A percentile compares a stretch with the other conserved stretches of the same genome.
Conservation (phyloP, 2,797 vertebrate species). For the Arvicola amphibius region DNA sequence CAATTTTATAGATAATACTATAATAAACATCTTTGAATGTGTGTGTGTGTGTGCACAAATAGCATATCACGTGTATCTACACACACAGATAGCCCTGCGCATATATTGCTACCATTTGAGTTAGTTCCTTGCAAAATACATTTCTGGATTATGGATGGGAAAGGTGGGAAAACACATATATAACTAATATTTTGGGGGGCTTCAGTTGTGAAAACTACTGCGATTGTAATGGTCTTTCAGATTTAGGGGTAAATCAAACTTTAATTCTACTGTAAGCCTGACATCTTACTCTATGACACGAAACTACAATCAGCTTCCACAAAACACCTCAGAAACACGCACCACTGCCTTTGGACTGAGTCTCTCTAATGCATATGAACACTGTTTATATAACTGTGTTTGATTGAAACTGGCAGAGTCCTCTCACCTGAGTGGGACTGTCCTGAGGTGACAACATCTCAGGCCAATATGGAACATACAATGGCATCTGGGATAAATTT, state of each 20-base stretch:
- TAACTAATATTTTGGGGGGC: neutral
- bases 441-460: constrained; percentile 1
- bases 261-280: neutral
- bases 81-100: neutral
- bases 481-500: neutral
- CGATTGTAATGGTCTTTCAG: neutral
- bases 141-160: constrained; percentile 26
- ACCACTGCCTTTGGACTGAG: neutral
- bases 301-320: neutral
- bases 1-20: no score
- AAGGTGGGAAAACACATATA: neutral
- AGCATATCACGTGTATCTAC: neutral
- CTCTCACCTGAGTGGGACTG: neutral
- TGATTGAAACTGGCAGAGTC: constrained; percentile 4
- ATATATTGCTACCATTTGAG: neutral
- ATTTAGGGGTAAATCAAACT: neutral
- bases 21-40: neutral
- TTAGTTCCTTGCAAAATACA: neutral
- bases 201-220: neutral
- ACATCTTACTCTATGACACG: neutral
- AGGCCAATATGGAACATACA: neutral
- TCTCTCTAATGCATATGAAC: neutral
- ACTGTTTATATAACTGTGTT: constrained; percentile 30
- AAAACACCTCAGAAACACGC: constrained; percentile 17
- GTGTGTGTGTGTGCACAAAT: neutral